phyloP scores from a whole-genome alignment of 92 coral and sea anemone genomes.

The Phenganax stokvisi region DNA sequence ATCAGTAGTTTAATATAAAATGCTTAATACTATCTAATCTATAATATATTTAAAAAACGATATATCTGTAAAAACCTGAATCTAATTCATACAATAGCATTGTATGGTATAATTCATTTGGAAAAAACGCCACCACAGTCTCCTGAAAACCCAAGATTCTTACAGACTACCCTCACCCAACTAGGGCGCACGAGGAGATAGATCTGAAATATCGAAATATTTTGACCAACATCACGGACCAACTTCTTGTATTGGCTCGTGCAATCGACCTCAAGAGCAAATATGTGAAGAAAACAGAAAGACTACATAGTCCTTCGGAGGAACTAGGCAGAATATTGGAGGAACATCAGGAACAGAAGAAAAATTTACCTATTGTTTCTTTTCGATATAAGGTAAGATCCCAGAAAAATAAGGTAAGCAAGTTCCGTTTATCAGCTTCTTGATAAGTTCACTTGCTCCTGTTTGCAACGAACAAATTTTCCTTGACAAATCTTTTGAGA shows the following conservation, averaged over 20 bases:
- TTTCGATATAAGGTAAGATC: conserved; percentile 3
- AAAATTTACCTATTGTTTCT: conserved; percentile 23
- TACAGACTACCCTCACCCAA: too few relatives aligned
- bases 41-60: too few relatives aligned
- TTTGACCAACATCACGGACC: conserved; percentile 50
- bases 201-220: conserved; percentile 60
- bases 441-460: not conserved
- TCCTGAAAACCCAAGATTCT: too few relatives aligned
- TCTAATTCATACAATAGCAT: not conserved
- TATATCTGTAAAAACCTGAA: too few relatives aligned
- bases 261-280: conserved; percentile 53
- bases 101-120: too few relatives aligned
- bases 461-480: not conserved
- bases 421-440: not conserved
- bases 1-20: too few relatives aligned
- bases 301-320: conserved; percentile 13
- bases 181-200: not conserved
- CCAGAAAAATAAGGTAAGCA: not conserved
- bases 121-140: too few relatives aligned
- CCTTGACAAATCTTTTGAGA: not conserved
- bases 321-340: conserved; percentile 1
- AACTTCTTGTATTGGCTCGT: conserved; percentile 42
- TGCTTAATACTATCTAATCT: too few relatives aligned
- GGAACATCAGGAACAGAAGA: conserved; percentile 10
- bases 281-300: conserved; percentile 28